Base-by-base conservation (phyloP, 2,113 vertebrate genomes). In the Triplophysa rosa region DNA sequence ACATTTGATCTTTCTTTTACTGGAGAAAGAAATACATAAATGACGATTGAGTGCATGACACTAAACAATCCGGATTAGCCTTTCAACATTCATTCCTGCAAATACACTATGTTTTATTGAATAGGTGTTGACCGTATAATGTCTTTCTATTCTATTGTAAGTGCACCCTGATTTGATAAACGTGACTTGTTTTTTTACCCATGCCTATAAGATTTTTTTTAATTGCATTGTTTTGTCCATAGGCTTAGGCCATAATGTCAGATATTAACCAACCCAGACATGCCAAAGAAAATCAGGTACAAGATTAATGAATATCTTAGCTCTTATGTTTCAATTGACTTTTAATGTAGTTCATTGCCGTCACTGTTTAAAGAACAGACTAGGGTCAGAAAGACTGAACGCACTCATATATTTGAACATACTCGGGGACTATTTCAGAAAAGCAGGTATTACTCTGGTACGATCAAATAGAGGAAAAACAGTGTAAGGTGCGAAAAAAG, bases 231-330 rank as follows among this genome's bases (percentile, higher is more conserved):
- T 37, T 37, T 7, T 7, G 33, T 37, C 6, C 33, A 37, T 37
- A 37, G 5, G 33, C 7, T 37, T 37, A 37, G 33, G 33, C 0
- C 33, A 1, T 58, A 1, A 23, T 0, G 7, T 45, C 66, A 47
- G 6, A 24, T 3, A 42, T 73, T 12, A 0, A 42, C 21, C 8
- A 10, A 24, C 13, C 33, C 23, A 13, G n/a, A 42, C 8, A 42
- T 21, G 13, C 2, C 6, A 10, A 23, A 42, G 33, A 73, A 58
- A 17, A 61, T 40, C 3, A 26, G 26, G 49, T 14, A 33, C 2
- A 37, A 40, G 47, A 4, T 61, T 61, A 73, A 61, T 72, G 42
- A 73, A 73, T 73, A 73, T 73, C 33, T 24, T 17, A 10, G 40
- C 4, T 24, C 58, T 14, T 23, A 23, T 19, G 33, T 54, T 29